A percentile compares a stretch with the other conserved stretches of the same genome.
Evolutionary conservation across 2,113 vertebrate genomes (phyloP).

Genomic region (Aspiorhynchus laticeps): DNA sequence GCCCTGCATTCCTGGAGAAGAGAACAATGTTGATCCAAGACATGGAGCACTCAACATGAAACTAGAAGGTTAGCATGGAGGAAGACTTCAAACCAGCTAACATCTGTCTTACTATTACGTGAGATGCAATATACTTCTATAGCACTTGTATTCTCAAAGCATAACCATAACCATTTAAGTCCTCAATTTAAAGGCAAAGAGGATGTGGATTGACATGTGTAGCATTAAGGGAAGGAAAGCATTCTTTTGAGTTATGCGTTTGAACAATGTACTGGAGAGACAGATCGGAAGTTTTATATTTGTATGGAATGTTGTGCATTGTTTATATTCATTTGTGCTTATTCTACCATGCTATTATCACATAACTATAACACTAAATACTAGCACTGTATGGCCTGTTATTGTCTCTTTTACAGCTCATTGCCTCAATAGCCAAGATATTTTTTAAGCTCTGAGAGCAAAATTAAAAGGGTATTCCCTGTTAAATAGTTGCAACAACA

Average conservation of each 20-base stretch:
- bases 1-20: slow-evolving; percentile 74
- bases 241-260: neutral
- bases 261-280: neutral
- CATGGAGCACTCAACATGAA: slow-evolving; percentile 61
- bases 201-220: neutral
- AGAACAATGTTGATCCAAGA: slow-evolving; percentile 61
- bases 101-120: neutral
- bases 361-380: neutral
- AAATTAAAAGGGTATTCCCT: neutral
- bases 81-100: neutral
- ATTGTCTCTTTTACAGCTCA: neutral
- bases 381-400: neutral
- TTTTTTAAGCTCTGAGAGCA: neutral
- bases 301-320: neutral
- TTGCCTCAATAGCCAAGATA: neutral
- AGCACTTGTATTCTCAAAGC: slow-evolving; percentile 30
- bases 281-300: neutral
- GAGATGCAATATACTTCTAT: slow-evolving; percentile 15
- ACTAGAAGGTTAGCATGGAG: slow-evolving; percentile 54
- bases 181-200: neutral
- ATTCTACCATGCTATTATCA: neutral
- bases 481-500: neutral
- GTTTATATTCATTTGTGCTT: neutral
- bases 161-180: neutral
- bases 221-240: neutral